Percentiles rank a stretch among this genome's conserved stretches.
These are phyloP conservation scores for Eupeodes latifasciatus DNA, from an alignment of 2,888 invertebrate genomes.

Conservation along the genomic window DNA sequence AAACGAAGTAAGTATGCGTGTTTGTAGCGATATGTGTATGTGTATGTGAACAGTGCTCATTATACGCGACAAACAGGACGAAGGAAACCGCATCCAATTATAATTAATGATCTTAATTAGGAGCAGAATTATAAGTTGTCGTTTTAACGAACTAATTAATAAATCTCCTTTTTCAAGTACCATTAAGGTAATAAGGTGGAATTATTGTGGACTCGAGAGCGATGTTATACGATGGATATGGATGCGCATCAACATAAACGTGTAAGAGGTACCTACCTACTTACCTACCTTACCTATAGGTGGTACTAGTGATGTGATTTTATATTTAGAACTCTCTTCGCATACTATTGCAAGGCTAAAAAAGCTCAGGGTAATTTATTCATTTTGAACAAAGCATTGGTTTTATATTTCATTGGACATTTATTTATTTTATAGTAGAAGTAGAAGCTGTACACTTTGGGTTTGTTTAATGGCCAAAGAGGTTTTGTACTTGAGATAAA, in stretches of 20 bases:
- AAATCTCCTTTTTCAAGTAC: constrained; percentile 77
- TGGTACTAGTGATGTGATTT: neutral
- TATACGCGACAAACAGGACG: constrained; percentile 75
- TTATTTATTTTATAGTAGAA: neutral
- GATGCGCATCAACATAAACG: neutral
- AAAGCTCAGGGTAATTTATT: neutral
- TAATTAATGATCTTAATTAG: constrained; percentile 79
- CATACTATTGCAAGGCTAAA: no score
- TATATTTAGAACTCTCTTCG: neutral
- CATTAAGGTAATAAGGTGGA: constrained; percentile 76
- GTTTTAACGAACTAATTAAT: constrained; percentile 79
- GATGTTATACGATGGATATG: constrained; percentile 20
- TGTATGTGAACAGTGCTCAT: constrained; percentile 69
- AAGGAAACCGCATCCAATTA: constrained; percentile 78
- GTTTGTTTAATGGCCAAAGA: no score
- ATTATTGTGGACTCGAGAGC: constrained; percentile 64
- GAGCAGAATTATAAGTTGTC: constrained; percentile 78
- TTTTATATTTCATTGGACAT: constrained; percentile 2
- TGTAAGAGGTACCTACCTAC: neutral
- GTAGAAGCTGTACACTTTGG: no score
- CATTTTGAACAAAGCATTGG: neutral
- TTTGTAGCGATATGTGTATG: neutral
- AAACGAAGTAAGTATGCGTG: constrained; percentile 24
- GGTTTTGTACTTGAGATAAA: no score
- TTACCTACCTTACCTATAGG: no score